Conservation (phyloP, 1,140 invertebrate genomes). For the Trichonephila clavipes region DNA sequence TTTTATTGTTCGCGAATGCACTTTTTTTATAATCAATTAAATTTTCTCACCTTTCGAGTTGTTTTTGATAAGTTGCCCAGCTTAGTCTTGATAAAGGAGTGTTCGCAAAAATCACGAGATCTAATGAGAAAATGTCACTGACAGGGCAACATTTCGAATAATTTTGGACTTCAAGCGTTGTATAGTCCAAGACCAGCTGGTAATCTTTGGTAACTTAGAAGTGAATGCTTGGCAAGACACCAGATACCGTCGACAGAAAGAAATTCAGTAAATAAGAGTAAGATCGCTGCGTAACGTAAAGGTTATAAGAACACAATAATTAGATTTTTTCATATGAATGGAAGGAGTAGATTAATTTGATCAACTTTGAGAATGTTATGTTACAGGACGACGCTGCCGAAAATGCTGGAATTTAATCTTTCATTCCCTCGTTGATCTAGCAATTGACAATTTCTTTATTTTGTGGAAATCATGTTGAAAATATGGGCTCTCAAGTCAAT, state of each 20-base stretch:
- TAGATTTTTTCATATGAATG: too few relatives aligned
- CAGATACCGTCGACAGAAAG: slow-evolving; percentile 65
- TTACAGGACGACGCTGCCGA: too few relatives aligned
- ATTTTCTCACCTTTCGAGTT: slow-evolving; percentile 71
- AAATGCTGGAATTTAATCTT: too few relatives aligned
- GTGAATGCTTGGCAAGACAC: slow-evolving; percentile 78
- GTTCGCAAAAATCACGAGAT: slow-evolving; percentile 94
- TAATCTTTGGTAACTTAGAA: slow-evolving; percentile 83
- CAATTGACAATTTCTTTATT: too few relatives aligned
- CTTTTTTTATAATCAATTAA: too few relatives aligned
- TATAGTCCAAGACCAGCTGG: slow-evolving; percentile 94
- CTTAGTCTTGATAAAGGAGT: slow-evolving; percentile 83
- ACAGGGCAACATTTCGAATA: slow-evolving; percentile 90
- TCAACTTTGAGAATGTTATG: too few relatives aligned
- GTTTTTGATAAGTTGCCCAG: slow-evolving; percentile 68
- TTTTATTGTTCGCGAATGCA: too few relatives aligned
- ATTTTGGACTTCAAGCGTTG: slow-evolving; percentile 93
- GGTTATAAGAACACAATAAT: background rate
- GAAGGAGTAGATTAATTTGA: too few relatives aligned
- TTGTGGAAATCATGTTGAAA: too few relatives aligned
- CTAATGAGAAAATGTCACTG: slow-evolving; percentile 97
- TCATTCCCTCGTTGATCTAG: too few relatives aligned
- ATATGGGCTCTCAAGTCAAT: too few relatives aligned
- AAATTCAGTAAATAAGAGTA: background rate
- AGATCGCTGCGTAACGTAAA: background rate